phyloP scores from a whole-genome alignment of 2,888 invertebrate genomes.

The Branchipolynoe longqiensis region DNA sequence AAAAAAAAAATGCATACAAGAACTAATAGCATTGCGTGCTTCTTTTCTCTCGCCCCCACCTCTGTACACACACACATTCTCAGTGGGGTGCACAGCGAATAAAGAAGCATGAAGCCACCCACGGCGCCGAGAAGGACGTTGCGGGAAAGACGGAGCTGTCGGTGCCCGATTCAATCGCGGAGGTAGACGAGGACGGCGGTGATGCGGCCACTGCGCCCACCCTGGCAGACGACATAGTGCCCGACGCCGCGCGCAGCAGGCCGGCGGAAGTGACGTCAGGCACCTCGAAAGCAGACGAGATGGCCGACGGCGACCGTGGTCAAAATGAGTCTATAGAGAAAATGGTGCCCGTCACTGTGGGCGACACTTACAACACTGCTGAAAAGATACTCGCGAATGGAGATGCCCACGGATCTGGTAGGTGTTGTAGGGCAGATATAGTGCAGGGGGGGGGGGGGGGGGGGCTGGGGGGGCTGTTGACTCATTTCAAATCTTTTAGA shows the following conservation, averaged over 20 bases:
- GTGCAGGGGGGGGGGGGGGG: too few relatives aligned
- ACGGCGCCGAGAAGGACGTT: background rate
- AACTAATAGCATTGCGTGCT: too few relatives aligned
- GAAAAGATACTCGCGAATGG: background rate
- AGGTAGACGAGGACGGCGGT: background rate
- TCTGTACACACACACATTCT: too few relatives aligned
- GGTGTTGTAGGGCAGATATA: too few relatives aligned
- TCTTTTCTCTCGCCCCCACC: too few relatives aligned
- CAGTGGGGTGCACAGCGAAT: slow-evolving; percentile 66
- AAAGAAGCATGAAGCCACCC: slow-evolving; percentile 52
- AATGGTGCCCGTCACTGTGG: too few relatives aligned
- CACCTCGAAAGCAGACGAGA: background rate
- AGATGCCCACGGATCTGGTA: background rate
- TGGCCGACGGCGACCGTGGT: background rate
- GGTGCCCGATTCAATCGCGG: background rate
- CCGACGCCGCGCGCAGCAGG: background rate
- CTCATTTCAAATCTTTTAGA: too few relatives aligned
- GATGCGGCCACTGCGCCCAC: too few relatives aligned
- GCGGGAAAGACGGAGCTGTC: background rate
- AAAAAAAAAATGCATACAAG: too few relatives aligned
- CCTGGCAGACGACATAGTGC: background rate
- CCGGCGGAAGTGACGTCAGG: background rate
- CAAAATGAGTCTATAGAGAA: background rate
- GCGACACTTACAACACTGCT: slow-evolving; percentile 35
- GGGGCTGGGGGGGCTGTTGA: too few relatives aligned